These are phyloP conservation scores for Neogobius melanostomus DNA, from an alignment of 2,113 vertebrate species.

Conservation along the genomic window DNA sequence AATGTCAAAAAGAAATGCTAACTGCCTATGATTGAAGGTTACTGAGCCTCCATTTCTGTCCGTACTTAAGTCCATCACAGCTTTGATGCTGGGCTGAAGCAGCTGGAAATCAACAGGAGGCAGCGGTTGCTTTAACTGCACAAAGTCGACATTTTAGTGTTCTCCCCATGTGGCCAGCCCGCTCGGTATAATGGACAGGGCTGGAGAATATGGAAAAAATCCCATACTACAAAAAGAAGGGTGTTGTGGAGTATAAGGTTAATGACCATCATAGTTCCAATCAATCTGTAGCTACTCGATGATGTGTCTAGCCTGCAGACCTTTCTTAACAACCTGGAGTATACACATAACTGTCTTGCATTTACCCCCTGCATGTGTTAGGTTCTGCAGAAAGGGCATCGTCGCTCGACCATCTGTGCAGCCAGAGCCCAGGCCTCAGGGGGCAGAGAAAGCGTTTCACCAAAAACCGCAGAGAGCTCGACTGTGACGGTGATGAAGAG, in stretches of 20 bases:
- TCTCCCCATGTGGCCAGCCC: conserved; percentile 17
- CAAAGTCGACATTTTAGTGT: conserved; percentile 6
- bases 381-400: conserved; percentile 84
- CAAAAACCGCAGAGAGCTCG: conserved; percentile 78
- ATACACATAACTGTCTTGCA: conserved; percentile 5
- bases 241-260: conserved; percentile 17
- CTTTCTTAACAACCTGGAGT: conserved; percentile 7
- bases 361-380: conserved; percentile 51
- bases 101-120: conserved; percentile 25
- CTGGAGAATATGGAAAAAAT: not conserved
- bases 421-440: conserved; percentile 73
- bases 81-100: conserved; percentile 26
- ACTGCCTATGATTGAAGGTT: conserved; percentile 37
- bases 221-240: conserved; percentile 16
- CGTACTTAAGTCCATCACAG: conserved; percentile 29
- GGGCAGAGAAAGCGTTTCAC: conserved; percentile 79
- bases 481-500: conserved; percentile 53
- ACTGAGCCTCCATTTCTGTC: conserved; percentile 19
- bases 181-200: conserved; percentile 18
- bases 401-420: conserved; percentile 90
- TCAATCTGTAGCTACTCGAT: conserved; percentile 27
- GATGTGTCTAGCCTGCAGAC: not conserved
- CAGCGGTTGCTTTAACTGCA: conserved; percentile 19
- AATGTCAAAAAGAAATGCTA: not conserved
- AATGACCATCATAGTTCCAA: conserved; percentile 15